phyloP scores from a whole-genome alignment of 2,888 invertebrate species.

The Achlya flavicornis region DNA sequence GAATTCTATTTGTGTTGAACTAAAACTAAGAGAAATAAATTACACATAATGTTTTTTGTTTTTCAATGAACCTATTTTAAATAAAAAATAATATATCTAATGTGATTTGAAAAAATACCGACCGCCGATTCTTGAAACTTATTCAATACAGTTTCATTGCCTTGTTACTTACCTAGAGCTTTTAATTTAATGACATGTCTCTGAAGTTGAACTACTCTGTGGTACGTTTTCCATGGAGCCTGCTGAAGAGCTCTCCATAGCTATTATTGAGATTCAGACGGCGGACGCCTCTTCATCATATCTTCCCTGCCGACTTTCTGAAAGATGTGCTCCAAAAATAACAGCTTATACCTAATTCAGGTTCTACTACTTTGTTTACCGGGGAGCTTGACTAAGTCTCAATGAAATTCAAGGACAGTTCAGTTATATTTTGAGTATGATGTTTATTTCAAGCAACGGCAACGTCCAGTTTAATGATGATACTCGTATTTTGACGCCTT shows the following conservation, averaged over 20 bases:
- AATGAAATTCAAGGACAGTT: neutral
- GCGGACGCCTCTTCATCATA: conserved; percentile 70
- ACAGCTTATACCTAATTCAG: conserved; percentile 37
- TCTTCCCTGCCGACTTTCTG: conserved; percentile 43
- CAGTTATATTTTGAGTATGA: neutral
- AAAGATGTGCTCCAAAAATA: conserved; percentile 45
- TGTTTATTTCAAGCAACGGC: neutral
- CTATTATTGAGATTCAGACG: conserved; percentile 80
- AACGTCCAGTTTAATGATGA: too few relatives aligned
- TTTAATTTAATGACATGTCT: conserved; percentile 23
- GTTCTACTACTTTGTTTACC: conserved; percentile 12
- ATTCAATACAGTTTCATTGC: too few relatives aligned
- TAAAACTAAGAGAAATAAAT: too few relatives aligned
- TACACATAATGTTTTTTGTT: too few relatives aligned
- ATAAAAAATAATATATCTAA: too few relatives aligned
- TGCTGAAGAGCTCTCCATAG: conserved; percentile 64
- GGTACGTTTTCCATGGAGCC: conserved; percentile 53
- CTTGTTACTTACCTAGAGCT: too few relatives aligned
- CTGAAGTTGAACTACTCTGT: conserved; percentile 42
- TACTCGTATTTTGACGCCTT: too few relatives aligned
- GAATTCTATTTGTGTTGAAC: too few relatives aligned
- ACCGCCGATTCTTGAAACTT: too few relatives aligned
- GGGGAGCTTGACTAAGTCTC: neutral
- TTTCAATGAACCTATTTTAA: too few relatives aligned
- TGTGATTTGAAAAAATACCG: too few relatives aligned